Percentiles rank a stretch among this genome's conserved stretches.
phyloP scores from a whole-genome alignment of 1,140 invertebrate genomes.

The Achroia grisella region DNA sequence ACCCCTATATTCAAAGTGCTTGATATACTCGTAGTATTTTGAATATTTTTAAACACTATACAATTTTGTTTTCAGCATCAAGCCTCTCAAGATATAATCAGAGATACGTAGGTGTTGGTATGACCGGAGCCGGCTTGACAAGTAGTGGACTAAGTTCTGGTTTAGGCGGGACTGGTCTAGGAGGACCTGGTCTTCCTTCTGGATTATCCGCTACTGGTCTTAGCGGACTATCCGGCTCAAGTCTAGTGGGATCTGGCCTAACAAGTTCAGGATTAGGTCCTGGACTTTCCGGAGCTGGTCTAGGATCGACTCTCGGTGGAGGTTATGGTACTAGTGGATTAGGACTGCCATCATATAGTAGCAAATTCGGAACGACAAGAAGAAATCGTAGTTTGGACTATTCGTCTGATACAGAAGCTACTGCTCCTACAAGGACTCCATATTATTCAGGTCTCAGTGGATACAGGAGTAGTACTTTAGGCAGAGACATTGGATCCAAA shows the following conservation, averaged over 20 bases:
- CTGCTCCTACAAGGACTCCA: slow-evolving; percentile 82
- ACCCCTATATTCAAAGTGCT: too few species aligned
- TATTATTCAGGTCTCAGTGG: slow-evolving; percentile 79
- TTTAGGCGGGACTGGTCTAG: slow-evolving; percentile 34
- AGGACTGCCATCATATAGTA: slow-evolving; percentile 53
- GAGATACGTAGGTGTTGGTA: slow-evolving; percentile 59
- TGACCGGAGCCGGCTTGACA: slow-evolving; percentile 46
- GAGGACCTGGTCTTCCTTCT: slow-evolving; percentile 45
- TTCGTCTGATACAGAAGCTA: slow-evolving; percentile 95
- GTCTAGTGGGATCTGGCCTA: slow-evolving; percentile 53
- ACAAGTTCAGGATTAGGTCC: slow-evolving; percentile 49
- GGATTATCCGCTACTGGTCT: slow-evolving; percentile 53
- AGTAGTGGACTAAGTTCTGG: slow-evolving; percentile 43
- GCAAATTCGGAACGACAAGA: slow-evolving; percentile 72
- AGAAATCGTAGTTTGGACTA: slow-evolving; percentile 88
- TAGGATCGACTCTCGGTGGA: slow-evolving; percentile 50
- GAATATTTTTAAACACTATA: neutral
- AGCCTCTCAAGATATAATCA: slow-evolving; percentile 60
- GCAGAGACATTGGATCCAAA: slow-evolving; percentile 75
- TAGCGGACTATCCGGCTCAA: slow-evolving; percentile 56
- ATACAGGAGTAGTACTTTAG: slow-evolving; percentile 67
- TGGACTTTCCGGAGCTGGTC: slow-evolving; percentile 44
- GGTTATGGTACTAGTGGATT: slow-evolving; percentile 75
- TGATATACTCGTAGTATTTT: too few species aligned
- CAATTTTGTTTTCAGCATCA: slow-evolving; percentile 32